phyloP scores from a whole-genome alignment of 2,888 invertebrate genomes.

The Drosophila nigricruria region DNA sequence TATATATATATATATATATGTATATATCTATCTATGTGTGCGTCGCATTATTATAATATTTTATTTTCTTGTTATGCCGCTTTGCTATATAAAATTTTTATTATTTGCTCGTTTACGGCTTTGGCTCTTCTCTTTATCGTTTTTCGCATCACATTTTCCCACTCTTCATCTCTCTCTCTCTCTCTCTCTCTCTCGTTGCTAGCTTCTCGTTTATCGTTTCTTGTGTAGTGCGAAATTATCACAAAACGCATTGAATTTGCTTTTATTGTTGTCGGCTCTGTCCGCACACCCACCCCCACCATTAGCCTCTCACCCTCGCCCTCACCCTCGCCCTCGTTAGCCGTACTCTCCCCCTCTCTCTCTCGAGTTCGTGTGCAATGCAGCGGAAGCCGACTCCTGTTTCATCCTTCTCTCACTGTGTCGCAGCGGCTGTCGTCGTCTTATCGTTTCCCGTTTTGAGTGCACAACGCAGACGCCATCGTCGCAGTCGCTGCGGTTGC shows the following conservation, averaged over 20 bases:
- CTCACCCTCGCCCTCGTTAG: neutral
- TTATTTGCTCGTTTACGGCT: conserved; percentile 74
- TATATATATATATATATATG: neutral
- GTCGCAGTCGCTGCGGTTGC: conserved; percentile 44
- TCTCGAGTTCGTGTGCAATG: conserved; percentile 33
- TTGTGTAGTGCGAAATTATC: conserved; percentile 73
- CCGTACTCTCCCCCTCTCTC: neutral
- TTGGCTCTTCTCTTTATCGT: conserved; percentile 45
- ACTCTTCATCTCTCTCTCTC: neutral
- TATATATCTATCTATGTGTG: neutral
- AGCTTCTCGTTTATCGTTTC: conserved; percentile 49
- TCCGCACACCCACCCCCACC: conserved; percentile 25
- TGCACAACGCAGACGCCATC: conserved; percentile 42
- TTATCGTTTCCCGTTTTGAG: conserved; percentile 74
- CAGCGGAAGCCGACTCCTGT: conserved; percentile 55
- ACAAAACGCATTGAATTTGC: conserved; percentile 77
- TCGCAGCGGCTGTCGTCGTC: conserved; percentile 55
- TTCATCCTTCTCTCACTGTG: neutral
- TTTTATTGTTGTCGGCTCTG: conserved; percentile 69
- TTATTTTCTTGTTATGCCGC: conserved; percentile 37
- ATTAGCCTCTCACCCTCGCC: conserved; percentile 11
- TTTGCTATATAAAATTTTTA: conserved; percentile 65
- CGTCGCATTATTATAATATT: conserved; percentile 55
- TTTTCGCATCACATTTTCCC: conserved; percentile 29
- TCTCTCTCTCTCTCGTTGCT: neutral